Evolutionary conservation across 1,140 invertebrate species (phyloP), one percentile per base, ranked within the genome.

Genomic region (Phenacoccus solenopsis): DNA sequence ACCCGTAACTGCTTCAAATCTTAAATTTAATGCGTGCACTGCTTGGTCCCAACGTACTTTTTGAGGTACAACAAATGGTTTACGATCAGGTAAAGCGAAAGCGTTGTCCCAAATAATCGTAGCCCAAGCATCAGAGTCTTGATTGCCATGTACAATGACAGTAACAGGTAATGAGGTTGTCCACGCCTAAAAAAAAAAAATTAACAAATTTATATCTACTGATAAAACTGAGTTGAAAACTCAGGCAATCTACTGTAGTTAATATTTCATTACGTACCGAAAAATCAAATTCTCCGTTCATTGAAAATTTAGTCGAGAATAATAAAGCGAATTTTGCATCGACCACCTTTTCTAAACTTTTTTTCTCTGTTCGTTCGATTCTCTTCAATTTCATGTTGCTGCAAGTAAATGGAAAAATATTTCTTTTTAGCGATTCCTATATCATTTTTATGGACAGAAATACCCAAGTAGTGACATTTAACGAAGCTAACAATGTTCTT

Each of bases 101-200:
- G 94, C 94, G 81, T 98, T 98, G 78, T 98, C 94, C 95, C 95
- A 98, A 0, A 95, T 94, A 1, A 98, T 91, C 0, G 94, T 98
- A 1, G 94, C 94, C 91, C 93, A 93, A 3, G 94, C 95, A 78
- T 98, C 94, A 5, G 94, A 94, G 80, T 98, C 95, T 80, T 98
- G 95, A 80, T 98, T 98, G 0, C 95, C 95, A 78, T 98, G 95
- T 0, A 98, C 95, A 72, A 97, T 98, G 10, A 98, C 94, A 20
- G 98, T 94, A n/a, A 97, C 94, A 0, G 95, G 95, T 38, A 98
- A 81, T 21, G 94, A 97, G 12, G 97, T 79, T 0, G 94, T 96
- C 94, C 94, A 94, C 13, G 91, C 89, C 84, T 85, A 73, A 12
- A 77, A 69, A 72, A 25, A 67, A 16, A n/a, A n/a, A n/a, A n/a